Percentiles rank a stretch among this genome's conserved stretches.
phyloP scores from a whole-genome alignment of 35 echinoderm and acorn worm genomes.

The Anneissia japonica region DNA sequence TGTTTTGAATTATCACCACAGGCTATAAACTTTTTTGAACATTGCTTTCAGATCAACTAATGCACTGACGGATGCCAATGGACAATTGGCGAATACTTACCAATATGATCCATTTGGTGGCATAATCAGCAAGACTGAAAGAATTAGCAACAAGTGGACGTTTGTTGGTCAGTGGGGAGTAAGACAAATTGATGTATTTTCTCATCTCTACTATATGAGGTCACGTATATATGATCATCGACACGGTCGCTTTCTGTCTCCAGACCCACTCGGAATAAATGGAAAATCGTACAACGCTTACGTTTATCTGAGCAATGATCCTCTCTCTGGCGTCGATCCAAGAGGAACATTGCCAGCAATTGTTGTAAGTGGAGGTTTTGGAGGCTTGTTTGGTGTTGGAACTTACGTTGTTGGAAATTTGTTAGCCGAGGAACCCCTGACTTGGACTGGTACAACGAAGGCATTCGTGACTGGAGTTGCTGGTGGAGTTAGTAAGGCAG shows the following conservation, averaged over 20 bases:
- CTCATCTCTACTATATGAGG: conserved; percentile 5
- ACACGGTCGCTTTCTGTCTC: conserved; percentile 27
- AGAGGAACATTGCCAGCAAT: background rate
- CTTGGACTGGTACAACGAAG: background rate
- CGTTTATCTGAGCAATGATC: conserved; percentile 28
- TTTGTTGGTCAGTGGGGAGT: conserved; percentile 21
- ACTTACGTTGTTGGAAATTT: background rate
- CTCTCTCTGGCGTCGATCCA: conserved; percentile 9
- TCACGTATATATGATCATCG: background rate
- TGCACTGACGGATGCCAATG: background rate
- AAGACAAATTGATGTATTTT: background rate
- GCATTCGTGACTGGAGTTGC: background rate
- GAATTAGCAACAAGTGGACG: background rate
- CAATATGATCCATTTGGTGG: background rate
- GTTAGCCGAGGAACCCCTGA: background rate
- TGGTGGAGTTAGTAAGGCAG: background rate
- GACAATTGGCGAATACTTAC: background rate
- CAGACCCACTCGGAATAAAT: background rate
- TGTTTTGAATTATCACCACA: no score
- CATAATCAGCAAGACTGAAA: background rate
- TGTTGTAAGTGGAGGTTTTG: background rate
- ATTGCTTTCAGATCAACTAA: background rate
- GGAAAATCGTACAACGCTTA: conserved; percentile 25
- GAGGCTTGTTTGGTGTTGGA: background rate
- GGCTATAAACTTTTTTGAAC: no score